These are phyloP conservation scores for Sakesphorus luctuosus DNA, from an alignment of 2,113 vertebrate genomes.

Conservation along the genomic window DNA sequence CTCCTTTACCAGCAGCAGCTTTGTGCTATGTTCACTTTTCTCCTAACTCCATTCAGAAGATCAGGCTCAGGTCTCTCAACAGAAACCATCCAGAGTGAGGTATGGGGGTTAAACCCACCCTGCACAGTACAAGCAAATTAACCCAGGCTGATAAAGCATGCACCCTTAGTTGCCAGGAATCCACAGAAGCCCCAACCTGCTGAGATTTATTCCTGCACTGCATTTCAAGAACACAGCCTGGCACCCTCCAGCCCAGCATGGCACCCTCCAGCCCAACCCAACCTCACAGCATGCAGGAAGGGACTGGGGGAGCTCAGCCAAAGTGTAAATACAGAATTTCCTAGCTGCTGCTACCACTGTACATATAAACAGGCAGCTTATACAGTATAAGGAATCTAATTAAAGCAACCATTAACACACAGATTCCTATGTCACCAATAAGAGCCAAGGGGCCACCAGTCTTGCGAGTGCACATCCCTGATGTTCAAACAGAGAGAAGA, in stretches of 20 bases:
- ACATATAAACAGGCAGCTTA: background rate
- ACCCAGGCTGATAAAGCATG: background rate
- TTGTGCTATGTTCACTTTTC: background rate
- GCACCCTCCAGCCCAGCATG: background rate
- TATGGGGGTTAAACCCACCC: background rate
- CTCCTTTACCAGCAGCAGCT: background rate
- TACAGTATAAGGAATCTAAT: background rate
- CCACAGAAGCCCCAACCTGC: background rate
- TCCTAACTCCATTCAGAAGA: background rate
- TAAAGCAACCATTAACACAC: background rate
- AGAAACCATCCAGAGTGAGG: background rate
- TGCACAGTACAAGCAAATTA: background rate
- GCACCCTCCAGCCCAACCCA: background rate
- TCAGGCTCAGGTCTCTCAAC: background rate
- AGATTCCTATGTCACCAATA: background rate
- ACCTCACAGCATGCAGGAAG: accelerated
- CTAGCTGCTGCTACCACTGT: background rate
- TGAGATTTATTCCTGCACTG: background rate
- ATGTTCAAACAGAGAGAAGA: background rate
- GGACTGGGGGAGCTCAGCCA: background rate
- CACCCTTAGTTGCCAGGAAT: slow-evolving; percentile 25
- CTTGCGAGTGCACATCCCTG: background rate
- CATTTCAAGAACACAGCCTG: background rate
- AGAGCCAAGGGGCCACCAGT: background rate
- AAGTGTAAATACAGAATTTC: background rate